These are phyloP conservation scores for Teleogryllus occipitalis DNA, from an alignment of 1,140 invertebrate species.

Conservation along the genomic window DNA sequence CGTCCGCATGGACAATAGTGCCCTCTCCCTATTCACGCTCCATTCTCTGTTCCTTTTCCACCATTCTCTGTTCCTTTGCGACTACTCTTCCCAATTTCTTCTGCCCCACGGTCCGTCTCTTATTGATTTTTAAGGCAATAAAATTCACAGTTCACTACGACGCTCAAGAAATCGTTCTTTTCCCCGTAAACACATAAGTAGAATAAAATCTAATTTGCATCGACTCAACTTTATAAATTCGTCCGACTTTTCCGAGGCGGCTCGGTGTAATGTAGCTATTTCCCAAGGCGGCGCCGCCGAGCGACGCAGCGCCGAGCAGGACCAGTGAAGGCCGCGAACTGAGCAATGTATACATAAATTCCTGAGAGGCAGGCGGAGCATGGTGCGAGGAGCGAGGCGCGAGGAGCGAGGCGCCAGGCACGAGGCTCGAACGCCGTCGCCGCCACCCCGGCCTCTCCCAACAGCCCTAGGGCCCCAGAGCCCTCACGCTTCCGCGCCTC, in stretches of 20 bases:
- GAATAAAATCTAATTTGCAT: not conserved
- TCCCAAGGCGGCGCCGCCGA: not conserved
- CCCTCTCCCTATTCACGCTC: not conserved
- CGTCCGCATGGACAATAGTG: not conserved
- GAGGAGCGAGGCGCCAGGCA: not conserved
- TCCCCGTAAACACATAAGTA: not conserved
- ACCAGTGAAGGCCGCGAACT: not conserved
- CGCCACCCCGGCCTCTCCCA: too few species aligned
- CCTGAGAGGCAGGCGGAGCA: not conserved
- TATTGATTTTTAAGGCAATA: too few species aligned
- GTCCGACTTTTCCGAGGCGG: too few species aligned
- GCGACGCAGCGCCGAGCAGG: not conserved
- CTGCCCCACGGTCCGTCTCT: too few species aligned
- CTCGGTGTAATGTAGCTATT: not conserved
- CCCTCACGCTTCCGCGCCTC: too few species aligned
- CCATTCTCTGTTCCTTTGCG: not conserved
- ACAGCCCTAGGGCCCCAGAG: too few species aligned
- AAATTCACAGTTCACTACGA: too few species aligned
- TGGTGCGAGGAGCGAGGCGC: not conserved
- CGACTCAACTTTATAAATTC: not conserved
- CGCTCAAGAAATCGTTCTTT: too few species aligned
- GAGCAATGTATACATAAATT: constrained; percentile 5
- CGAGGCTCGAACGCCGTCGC: too few species aligned
- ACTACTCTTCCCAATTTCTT: not conserved
- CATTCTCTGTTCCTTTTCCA: not conserved